Conservation (phyloP, 2,113 vertebrate species). For the Plecturocebus donacophilus region DNA sequence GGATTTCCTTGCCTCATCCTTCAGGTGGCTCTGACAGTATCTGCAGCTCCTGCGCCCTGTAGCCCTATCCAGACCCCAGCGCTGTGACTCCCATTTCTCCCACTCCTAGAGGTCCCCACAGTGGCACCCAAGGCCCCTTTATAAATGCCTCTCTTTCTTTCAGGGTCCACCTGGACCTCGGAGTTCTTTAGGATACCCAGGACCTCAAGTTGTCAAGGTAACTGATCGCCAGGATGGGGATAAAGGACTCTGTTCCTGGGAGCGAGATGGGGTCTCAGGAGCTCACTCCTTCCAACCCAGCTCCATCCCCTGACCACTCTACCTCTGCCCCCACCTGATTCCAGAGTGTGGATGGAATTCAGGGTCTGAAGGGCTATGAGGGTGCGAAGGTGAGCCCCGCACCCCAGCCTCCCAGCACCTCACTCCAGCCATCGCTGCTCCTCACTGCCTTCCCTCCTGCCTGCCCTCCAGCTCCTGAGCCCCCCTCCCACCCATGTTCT, state of each 20-base stretch:
- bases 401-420: background rate
- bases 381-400: constrained; percentile 90
- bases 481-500: background rate
- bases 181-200: constrained; percentile 92
- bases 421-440: background rate
- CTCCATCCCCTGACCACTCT: background rate
- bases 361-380: constrained; percentile 94
- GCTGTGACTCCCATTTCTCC: no score
- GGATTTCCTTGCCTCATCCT: no score
- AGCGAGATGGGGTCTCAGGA: background rate
- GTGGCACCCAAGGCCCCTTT: no score
- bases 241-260: background rate
- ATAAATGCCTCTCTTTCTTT: no score
- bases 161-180: constrained; percentile 93
- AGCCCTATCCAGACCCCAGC: no score
- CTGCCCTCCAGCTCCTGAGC: background rate
- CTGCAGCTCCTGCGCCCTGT: no score
- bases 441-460: background rate
- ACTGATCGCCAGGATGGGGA: background rate
- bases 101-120: no score
- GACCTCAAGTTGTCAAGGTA: constrained; percentile 94
- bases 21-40: no score
- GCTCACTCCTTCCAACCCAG: background rate
- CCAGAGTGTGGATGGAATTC: constrained; percentile 93
- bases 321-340: background rate